Evolutionary conservation across 2,888 invertebrate genomes (phyloP).

Genomic region (Hypsopygia costalis): DNA sequence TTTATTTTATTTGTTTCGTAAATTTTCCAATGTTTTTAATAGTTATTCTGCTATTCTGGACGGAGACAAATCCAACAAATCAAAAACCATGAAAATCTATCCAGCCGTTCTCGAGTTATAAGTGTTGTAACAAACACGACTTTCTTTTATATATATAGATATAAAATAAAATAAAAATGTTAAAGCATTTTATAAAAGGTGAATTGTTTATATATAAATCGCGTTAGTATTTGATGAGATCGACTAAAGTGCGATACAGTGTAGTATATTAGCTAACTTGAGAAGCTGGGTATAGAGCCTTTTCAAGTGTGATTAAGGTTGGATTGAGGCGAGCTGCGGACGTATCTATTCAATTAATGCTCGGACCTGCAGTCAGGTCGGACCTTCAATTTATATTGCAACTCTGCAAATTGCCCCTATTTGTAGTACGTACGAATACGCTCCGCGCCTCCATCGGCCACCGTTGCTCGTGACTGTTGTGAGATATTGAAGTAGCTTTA

Average conservation of each 20-base stretch:
- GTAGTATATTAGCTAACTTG: slow-evolving; percentile 54
- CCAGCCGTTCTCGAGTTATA: no score
- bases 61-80: no score
- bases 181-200: no score
- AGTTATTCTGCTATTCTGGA: no score
- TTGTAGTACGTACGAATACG: slow-evolving; percentile 44
- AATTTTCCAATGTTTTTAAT: no score
- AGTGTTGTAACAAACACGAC: no score
- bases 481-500: slow-evolving; percentile 2
- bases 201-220: no score
- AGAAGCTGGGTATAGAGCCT: slow-evolving; percentile 54
- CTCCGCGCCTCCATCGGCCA: slow-evolving; percentile 27
- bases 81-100: no score
- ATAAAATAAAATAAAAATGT: no score
- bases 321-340: slow-evolving; percentile 67
- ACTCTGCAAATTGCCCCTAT: slow-evolving; percentile 60
- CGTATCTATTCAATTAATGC: slow-evolving; percentile 78
- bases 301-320: slow-evolving; percentile 74
- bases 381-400: slow-evolving; percentile 64
- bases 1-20: no score
- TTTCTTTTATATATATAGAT: no score
- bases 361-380: slow-evolving; percentile 53
- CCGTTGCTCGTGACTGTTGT: slow-evolving; percentile 15
- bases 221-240: slow-evolving; percentile 31
- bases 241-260: slow-evolving; percentile 62